Evolutionary conservation across 2,797 vertebrate genomes (phyloP), one percentile per base, ranked within the genome.

Genomic region (Cossypha dichroa): DNA sequence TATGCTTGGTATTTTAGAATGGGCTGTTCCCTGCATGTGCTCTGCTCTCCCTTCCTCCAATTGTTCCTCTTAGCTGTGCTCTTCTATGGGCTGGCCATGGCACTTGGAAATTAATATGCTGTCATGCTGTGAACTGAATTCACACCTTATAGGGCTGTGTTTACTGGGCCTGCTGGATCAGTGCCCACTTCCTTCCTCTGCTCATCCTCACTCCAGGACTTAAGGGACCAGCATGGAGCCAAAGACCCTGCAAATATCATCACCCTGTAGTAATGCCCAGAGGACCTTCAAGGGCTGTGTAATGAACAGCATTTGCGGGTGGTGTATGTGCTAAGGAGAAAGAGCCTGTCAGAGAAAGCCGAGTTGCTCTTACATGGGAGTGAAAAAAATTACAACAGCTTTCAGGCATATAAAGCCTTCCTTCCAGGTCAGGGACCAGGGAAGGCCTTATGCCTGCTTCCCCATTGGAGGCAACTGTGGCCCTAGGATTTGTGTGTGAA

Each of bases 91-190:
- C 48, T 90, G 74, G 68, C 56, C 8, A 4, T 36, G 15, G 33
- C 18, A 17, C 40, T 82, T 26, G 5, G 36, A 58, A 63, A 80
- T 81, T 91, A 94, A 80, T 91, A 64, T 20, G 13, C 64, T 88
- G 85, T 90, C 75, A 33, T 2, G 63, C 84, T 94, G 87, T 15
- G 18, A 82, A 38, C 78, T 70, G 75, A 49, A 23, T 88, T 94
- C 51, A 74, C 68, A 84, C 96, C 91, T 77, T 97, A 94, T 91
- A 97, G 85, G 87, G 96, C 73, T 67, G 79, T 21, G 6, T 63
- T 84, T 96, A 85, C 85, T 90, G 68, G 73, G 84, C 21, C 45
- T 76, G n/a, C 55, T 81, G 86, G 31, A 23, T 43, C 60, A 52
- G 49, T 4, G 62, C 84, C 70, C 9, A 10, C 51, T 55, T 87